phyloP scores from a whole-genome alignment of 2,888 invertebrate species.

The Nycteola revayana region DNA sequence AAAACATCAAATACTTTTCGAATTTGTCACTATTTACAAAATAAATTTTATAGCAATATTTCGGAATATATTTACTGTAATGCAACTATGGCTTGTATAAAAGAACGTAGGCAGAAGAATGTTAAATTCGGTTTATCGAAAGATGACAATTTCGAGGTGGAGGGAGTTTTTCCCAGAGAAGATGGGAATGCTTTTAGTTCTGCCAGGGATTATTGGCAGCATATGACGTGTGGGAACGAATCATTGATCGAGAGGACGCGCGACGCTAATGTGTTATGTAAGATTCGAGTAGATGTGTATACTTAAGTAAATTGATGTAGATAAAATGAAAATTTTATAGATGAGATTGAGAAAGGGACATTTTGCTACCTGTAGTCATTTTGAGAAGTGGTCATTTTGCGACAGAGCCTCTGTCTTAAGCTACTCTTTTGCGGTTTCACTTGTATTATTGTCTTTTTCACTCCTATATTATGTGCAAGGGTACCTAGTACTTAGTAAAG shows the following conservation, averaged over 20 bases:
- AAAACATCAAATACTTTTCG: slow-evolving; percentile 29
- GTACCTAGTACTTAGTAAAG: too few species aligned
- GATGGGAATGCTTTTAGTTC: slow-evolving; percentile 56
- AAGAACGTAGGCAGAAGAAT: slow-evolving; percentile 58
- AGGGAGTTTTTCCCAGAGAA: slow-evolving; percentile 34
- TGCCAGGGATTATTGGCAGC: slow-evolving; percentile 66
- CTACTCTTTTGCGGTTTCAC: too few species aligned
- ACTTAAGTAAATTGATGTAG: too few species aligned
- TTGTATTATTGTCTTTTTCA: too few species aligned
- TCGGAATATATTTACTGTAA: slow-evolving; percentile 40
- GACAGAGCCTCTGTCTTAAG: too few species aligned
- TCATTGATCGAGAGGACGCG: slow-evolving; percentile 28
- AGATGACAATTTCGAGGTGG: slow-evolving; percentile 52
- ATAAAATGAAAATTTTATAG: too few species aligned
- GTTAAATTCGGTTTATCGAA: slow-evolving; percentile 65
- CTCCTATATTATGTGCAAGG: too few species aligned
- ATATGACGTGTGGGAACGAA: slow-evolving; percentile 29
- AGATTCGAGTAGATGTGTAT: too few species aligned
- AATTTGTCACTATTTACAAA: slow-evolving; percentile 28
- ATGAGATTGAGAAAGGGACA: too few species aligned
- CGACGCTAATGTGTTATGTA: slow-evolving; percentile 19
- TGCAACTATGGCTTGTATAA: slow-evolving; percentile 40
- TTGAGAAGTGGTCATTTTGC: too few species aligned
- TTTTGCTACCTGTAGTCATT: too few species aligned
- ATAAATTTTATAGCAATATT: slow-evolving; percentile 36